Conservation (phyloP, 2,113 vertebrate species). For the Hyaena hyaena region DNA sequence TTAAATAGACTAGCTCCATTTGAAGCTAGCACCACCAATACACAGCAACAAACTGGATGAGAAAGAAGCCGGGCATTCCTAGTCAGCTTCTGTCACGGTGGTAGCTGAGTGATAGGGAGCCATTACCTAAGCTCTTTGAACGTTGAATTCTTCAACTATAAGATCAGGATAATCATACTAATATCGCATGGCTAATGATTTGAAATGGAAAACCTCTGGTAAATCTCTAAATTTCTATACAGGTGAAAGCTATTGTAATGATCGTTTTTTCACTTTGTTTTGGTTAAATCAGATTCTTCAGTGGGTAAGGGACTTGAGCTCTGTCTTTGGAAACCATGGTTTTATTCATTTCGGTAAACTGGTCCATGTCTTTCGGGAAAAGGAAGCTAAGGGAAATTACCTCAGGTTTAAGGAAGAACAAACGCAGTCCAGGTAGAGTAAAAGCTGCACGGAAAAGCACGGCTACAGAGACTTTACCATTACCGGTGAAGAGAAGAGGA, state of each 20-base stretch:
- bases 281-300: neutral
- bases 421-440: too few relatives aligned
- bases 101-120: neutral
- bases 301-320: neutral
- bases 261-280: neutral
- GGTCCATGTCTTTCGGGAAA: neutral
- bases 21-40: neutral
- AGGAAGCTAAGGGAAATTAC: neutral
- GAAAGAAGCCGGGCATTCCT: neutral
- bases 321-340: neutral
- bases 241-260: neutral
- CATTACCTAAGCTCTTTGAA: neutral
- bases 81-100: neutral
- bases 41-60: neutral
- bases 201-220: neutral
- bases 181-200: neutral
- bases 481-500: neutral
- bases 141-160: neutral
- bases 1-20: neutral
- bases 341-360: neutral
- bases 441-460: neutral
- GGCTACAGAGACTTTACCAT: neutral
- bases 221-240: neutral
- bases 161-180: neutral
- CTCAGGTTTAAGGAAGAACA: neutral